Base-by-base conservation (phyloP, 2,888 invertebrate genomes). In the Nipponacmea schrenckii region DNA sequence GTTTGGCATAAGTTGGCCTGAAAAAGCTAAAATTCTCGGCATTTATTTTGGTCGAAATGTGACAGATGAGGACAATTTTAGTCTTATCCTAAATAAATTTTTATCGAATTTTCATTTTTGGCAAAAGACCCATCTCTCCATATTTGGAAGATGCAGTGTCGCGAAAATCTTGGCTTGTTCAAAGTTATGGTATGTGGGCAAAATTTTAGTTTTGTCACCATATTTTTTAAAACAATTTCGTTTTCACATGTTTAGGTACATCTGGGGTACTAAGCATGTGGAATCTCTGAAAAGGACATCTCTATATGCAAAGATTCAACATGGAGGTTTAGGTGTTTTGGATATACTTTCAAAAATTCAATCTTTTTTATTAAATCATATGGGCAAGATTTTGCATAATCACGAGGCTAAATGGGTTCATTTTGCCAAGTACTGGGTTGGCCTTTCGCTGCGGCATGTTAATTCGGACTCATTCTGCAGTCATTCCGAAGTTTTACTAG, bases 21-120 rank as follows among this genome's bases (percentile, higher is more conserved):
- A 74, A 24, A 68, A 70, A 48, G 62, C 56, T n/a, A 77, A 74
- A 65, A 46, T 79, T n/a, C 68, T 75, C 45, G 77, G 77, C n/a
- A n/a, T n/a, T n/a, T n/a, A n/a, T n/a, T n/a, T n/a, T n/a, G n/a
- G n/a, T n/a, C n/a, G n/a, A n/a, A n/a, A n/a, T n/a, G n/a, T n/a
- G n/a, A n/a, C n/a, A n/a, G n/a, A n/a, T n/a, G n/a, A n/a, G n/a
- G n/a, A n/a, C n/a, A n/a, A n/a, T n/a, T n/a, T n/a, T n/a, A n/a
- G n/a, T n/a, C n/a, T n/a, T n/a, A n/a, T n/a, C n/a, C n/a, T n/a
- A n/a, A n/a, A n/a, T n/a, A n/a, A n/a, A n/a, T n/a, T n/a, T n/a
- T n/a, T 39, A 62, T 77, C 66, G 15, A 69, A 67, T 15, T 50
- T 78, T 44, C 70, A 73, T 68, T 17, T 69, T 39, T 74, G 69